Evolutionary conservation across 2,888 invertebrate genomes (phyloP), one percentile per base, ranked within the genome.

Genomic region (Keiferia lycopersicella): DNA sequence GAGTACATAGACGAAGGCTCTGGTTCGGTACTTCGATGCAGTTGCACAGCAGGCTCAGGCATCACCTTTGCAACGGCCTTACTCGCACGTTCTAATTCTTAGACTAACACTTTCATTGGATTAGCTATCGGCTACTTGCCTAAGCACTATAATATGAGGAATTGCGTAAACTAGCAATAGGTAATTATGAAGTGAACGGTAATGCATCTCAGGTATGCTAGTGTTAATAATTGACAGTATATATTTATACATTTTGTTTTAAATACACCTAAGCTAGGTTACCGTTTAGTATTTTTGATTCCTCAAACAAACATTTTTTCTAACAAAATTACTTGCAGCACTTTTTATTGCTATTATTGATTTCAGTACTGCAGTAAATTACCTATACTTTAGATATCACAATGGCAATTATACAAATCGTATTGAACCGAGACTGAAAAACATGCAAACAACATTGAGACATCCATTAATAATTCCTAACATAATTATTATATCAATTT

Each of bases 1-100:
- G 81, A 88, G 88, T 88, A 88, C 89, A 86, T 86, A 79, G 78
- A 82, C 85, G 87, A 88, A 90, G 88, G 88, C 86, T 88, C 81
- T 77, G 79, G 79, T 81, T 82, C 75, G 77, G 85, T 86, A 87
- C 84, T 83, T 79, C 73, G 72, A 79, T 81, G 80, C 80, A 83
- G 71, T 79, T 79, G 65, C 78, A 81, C 79, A 73, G 77, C 74
- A 71, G 77, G 70, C 75, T 76, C 73, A 71, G 77, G 70, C 75
- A 69, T 74, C 76, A 75, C 73, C 71, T 73, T 68, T 69, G 66
- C 50, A 63, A 67, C 64, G 69, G 74, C 77, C 76, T 84, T 82
- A 83, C 61, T 61, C 41, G 48, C 71, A 81, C 77, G 81, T 80
- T 81, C 82, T 80, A 82, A 80, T 85, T 84, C 83, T 78, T 73